Percentiles rank a stretch among this genome's conserved stretches.
These are phyloP conservation scores for Odocoileus hemionus DNA, from an alignment of 2,113 vertebrate genomes.

Conservation along the genomic window DNA sequence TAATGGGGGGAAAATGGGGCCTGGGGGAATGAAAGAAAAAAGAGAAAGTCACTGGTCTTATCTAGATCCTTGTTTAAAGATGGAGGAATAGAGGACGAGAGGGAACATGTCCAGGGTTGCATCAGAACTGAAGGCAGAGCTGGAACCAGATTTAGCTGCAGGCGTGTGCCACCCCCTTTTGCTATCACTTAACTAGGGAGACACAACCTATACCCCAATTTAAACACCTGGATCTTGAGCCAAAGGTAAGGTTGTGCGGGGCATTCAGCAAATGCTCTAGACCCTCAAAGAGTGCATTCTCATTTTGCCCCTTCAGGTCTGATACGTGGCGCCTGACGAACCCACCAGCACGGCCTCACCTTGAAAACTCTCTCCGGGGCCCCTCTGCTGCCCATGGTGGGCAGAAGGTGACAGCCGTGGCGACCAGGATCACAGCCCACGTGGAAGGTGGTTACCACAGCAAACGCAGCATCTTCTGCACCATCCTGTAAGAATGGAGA, in stretches of 20 bases:
- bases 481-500: slow-evolving; percentile 81
- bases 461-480: slow-evolving; percentile 88
- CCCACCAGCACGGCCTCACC: slow-evolving; percentile 85
- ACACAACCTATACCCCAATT: neutral
- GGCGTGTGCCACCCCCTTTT: neutral
- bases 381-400: slow-evolving; percentile 75
- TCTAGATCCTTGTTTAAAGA: neutral
- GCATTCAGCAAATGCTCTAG: neutral
- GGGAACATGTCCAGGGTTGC: neutral
- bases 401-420: slow-evolving; percentile 83
- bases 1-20: neutral
- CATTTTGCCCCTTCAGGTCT: slow-evolving; percentile 62
- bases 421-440: slow-evolving; percentile 86
- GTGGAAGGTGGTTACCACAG: slow-evolving; percentile 88
- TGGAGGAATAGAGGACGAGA: neutral
- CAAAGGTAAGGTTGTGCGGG: neutral
- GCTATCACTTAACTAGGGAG: neutral
- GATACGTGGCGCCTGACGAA: slow-evolving; percentile 84
- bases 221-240: neutral
- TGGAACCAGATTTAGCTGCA: neutral
- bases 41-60: neutral
- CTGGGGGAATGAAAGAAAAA: neutral
- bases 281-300: neutral
- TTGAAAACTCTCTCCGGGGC: slow-evolving; percentile 74
- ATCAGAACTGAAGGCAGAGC: neutral